Base-by-base conservation (phyloP, 2,113 vertebrate species). In the Trematocara macrostoma region DNA sequence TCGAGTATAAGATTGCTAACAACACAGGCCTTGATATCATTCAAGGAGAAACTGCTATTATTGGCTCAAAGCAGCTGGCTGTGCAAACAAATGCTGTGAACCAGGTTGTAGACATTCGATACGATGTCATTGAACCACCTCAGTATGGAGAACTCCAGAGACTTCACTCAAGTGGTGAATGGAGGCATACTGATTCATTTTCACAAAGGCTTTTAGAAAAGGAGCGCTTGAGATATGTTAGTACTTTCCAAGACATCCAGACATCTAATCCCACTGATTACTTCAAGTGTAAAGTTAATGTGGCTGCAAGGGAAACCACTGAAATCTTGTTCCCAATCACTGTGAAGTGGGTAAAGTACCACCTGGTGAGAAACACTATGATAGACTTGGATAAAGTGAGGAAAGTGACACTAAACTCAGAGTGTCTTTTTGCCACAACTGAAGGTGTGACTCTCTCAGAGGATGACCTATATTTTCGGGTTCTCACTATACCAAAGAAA, bases 241-340 rank as follows among this genome's bases (percentile, higher is more conserved):
- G 95, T 91, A 97, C 96, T 51, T 98, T 94, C 87, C 96, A 91
- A 91, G 95, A 96, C 51, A 90, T 96, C 78, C 97, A 98, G 89
- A 91, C 91, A 10, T 87, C 93, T 79, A 97, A 97, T 34, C 34
- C 95, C 67, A 95, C 86, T 0, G 98, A 98, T 89, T 92, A 95
- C 6, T 98, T 99, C 89, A 97, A 96, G 86, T 98, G 97, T 92
- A 97, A 96, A 95, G 95, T 98, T 82, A 96, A 38, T 11, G 26
- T 98, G 69, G 97, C 95, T 81, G 94, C 94, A 31, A 96, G 90
- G 89, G 91, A 92, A 16, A 96, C 94, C 45, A 93, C 96, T 69
- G 97, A 98, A 87, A 64, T 97, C 1, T 4, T 93, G 1, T 97
- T 98, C 92, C 92, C 94, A 4, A 91, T 98, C 82, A 92, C 61